A percentile compares a stretch with the other conserved stretches of the same genome.
Conservation (phyloP, 2,888 invertebrate genomes). For the Synergus itoensis region DNA sequence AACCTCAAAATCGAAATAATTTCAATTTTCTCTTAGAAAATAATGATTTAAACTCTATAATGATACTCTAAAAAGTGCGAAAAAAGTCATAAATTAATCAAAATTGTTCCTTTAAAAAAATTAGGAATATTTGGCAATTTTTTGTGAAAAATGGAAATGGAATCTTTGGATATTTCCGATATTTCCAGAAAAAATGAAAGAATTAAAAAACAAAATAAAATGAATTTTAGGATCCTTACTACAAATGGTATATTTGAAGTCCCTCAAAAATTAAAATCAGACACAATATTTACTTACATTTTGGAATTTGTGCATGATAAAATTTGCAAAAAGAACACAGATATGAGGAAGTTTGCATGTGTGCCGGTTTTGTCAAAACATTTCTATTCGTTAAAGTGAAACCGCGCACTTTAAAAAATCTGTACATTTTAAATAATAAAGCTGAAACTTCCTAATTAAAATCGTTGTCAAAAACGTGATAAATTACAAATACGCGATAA, state of each 20-base stretch:
- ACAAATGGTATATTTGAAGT: not conserved
- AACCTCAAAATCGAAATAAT: not conserved
- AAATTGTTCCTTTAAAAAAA: not conserved
- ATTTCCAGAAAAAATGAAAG: not conserved
- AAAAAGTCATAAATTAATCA: not conserved
- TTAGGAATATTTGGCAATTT: not conserved
- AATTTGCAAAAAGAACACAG: constrained; percentile 36
- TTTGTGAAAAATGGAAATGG: not conserved
- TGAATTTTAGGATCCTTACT: not conserved
- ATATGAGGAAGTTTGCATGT: constrained; percentile 4
- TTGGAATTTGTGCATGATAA: constrained; percentile 3
- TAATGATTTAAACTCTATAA: not conserved
- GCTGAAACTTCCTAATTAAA: not conserved
- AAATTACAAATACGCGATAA: not conserved
- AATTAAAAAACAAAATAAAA: not conserved
- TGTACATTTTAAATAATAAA: constrained; percentile 8
- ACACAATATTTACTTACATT: not conserved
- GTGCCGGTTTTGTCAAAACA: constrained; percentile 9
- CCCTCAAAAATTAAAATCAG: not conserved
- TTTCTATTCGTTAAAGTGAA: not conserved
- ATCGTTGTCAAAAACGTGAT: not conserved
- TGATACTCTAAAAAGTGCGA: not conserved
- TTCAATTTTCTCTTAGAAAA: not conserved
- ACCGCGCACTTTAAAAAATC: constrained; percentile 15
- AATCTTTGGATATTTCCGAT: not conserved